phyloP scores from a whole-genome alignment of 2,888 invertebrate genomes.

The Drosophila limbata region DNA sequence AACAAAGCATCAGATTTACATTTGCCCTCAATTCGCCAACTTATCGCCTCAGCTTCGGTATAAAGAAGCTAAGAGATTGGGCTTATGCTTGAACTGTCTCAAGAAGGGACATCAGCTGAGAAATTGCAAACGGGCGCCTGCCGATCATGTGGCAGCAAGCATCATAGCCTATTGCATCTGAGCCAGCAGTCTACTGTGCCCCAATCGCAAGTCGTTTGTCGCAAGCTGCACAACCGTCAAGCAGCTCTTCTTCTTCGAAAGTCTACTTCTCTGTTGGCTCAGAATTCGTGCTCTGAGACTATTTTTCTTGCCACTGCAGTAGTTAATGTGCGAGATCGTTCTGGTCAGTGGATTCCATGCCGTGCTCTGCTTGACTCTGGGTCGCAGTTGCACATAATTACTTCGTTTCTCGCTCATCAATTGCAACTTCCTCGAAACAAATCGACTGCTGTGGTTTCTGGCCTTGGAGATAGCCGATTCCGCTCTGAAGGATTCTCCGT shows the following conservation, averaged over 20 bases:
- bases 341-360: background rate
- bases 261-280: background rate
- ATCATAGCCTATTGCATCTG: too few species aligned
- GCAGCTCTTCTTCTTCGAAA: background rate
- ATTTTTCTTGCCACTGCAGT: background rate
- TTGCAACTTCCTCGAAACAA: background rate
- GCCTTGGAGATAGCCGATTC: background rate
- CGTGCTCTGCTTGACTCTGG: background rate
- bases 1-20: background rate
- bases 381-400: background rate
- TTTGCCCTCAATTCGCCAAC: too few species aligned
- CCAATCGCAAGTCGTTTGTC: too few species aligned
- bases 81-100: too few species aligned
- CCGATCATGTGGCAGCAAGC: too few species aligned
- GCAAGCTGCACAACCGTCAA: background rate
- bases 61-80: too few species aligned
- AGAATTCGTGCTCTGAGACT: background rate
- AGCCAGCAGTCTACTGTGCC: too few species aligned
- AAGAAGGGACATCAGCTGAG: too few species aligned
- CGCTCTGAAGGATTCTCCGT: background rate
- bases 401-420: background rate
- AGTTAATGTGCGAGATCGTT: background rate
- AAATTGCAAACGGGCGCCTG: too few species aligned
- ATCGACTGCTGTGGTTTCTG: background rate
- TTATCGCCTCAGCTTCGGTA: too few species aligned